These are phyloP conservation scores for Euglossa dilemma DNA, from an alignment of 1,140 invertebrate genomes.

Conservation along the genomic window DNA sequence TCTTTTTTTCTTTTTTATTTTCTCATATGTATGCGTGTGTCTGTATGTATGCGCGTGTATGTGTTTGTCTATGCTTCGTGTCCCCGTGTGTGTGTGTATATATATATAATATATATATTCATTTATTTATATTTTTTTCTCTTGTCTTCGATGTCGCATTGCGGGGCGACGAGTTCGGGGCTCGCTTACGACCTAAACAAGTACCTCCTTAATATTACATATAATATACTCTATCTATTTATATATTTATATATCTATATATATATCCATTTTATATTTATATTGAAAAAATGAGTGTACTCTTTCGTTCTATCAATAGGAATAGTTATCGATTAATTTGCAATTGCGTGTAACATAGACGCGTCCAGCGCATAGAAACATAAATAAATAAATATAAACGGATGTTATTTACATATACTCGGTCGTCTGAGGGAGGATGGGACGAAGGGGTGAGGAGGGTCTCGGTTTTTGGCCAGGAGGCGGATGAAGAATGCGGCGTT, in stretches of 20 bases:
- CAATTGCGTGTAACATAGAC: conserved; percentile 76
- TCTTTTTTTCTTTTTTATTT: background rate
- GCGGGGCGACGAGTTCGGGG: conserved; percentile 73
- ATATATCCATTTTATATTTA: conserved; percentile 65
- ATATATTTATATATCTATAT: conserved; percentile 67
- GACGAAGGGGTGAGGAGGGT: background rate
- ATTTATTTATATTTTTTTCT: conserved; percentile 49
- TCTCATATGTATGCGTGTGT: no score
- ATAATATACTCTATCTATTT: conserved; percentile 68
- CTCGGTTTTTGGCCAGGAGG: background rate
- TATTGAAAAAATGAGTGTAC: conserved; percentile 71
- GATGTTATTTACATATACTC: conserved; percentile 76
- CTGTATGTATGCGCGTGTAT: background rate
- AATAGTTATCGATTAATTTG: conserved; percentile 71
- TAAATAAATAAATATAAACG: conserved; percentile 79
- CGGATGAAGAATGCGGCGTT: background rate
- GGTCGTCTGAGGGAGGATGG: conserved; percentile 22
- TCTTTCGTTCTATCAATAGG: conserved; percentile 65
- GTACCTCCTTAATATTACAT: conserved; percentile 72
- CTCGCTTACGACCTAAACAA: conserved; percentile 77
- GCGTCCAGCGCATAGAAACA: conserved; percentile 81
- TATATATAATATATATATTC: conserved; percentile 39
- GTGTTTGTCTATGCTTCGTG: background rate
- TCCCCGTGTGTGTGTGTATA: background rate
- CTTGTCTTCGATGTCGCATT: conserved; percentile 64